Evolutionary conservation across 1,140 invertebrate genomes (phyloP), one percentile per base, ranked within the genome.

Genomic region (Bombus turneri): DNA sequence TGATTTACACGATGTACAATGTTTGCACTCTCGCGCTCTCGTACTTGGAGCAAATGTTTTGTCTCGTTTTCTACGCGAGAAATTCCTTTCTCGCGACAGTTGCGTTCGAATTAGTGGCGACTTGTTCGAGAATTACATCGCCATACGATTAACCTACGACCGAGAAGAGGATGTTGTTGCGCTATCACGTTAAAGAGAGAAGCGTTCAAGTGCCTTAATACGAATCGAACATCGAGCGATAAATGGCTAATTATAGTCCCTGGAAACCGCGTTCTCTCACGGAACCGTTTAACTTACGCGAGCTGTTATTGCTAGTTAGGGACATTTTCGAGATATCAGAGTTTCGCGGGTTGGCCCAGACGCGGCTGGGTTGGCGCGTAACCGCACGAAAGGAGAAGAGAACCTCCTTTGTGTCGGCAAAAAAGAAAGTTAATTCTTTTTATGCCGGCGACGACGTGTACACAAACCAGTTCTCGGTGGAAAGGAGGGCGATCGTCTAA

Each of bases 341-440:
- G 31, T n/a, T 34, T 22, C 3, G 12, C 13, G 13, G 64, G n/a
- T 9, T 62, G 31, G 34, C 53, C 10, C 43, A 18, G n/a, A 9
- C 39, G n/a, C 31, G 47, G 57, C 25, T 68, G 72, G 37, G 28
- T 79, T 64, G 12, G n/a, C 64, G 2, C 47, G 64, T 74, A 64
- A 83, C 57, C 75, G n/a, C 64, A 76, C 64, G 66, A 77, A 73
- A 64, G 37, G 5, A 10, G 39, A 13, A 34, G n/a, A 28, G 43
- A 39, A 25, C 13, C 76, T 37, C 31, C 83, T 85, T 85, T 84
- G 75, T 79, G 47, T 53, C 47, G 47, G 31, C 10, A 2, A 5
- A 1, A 72, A 64, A 71, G 68, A 82, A 87, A 90, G 89, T 90
- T 84, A 86, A 83, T 84, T 87, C 86, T 87, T 81, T 86, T 80